Base-by-base conservation (phyloP, 2,113 vertebrate species). In the Sebastes schlegelii region DNA sequence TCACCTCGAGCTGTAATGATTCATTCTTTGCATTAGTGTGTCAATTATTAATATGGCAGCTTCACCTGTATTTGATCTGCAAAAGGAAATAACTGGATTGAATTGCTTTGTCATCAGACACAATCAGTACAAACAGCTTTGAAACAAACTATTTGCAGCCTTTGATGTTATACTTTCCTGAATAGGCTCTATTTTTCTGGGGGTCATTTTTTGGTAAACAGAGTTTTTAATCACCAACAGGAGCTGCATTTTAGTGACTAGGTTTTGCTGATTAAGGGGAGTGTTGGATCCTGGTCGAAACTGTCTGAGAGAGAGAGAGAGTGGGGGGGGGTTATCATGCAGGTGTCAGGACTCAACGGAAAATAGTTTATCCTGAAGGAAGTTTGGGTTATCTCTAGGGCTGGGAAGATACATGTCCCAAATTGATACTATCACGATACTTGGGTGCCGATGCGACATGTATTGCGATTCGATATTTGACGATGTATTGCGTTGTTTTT, bases 31-130 rank as follows among this genome's bases (percentile, higher is more conserved):
- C 49, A 65, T 34, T 13, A 12, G 4, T 57, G 26, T 40, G 66
- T 83, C 21, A 69, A 13, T 91, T 73, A 85, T 76, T 81, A 58
- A 86, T 62, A 54, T 23, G 23, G 26, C 21, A 69, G 21, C 52
- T 74, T 73, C 58, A 66, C n/a, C 63, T 70, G 65, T 16, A 46
- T 73, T 34, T 80, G 65, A 46, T 79, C 57, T 73, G 43, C 5
- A 54, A 17, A 76, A 68, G 11, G 6, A 57, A 71, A 19, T 16
- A 68, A 71, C 42, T 74, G 13, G 21, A 62, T 9, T 73, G 1
- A 19, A 64, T 49, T 14, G 12, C 42, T 79, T 8, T 26, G 17
- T 51, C 46, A 61, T 55, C n/a, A 61, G 40, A 4, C 48, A n/a
- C 10, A 67, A 67, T 73, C 23, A 34, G 10, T 49, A 57, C 43